Base-by-base conservation (phyloP, 2,113 vertebrate genomes). In the Sinocyclocheilus anophthalmus region DNA sequence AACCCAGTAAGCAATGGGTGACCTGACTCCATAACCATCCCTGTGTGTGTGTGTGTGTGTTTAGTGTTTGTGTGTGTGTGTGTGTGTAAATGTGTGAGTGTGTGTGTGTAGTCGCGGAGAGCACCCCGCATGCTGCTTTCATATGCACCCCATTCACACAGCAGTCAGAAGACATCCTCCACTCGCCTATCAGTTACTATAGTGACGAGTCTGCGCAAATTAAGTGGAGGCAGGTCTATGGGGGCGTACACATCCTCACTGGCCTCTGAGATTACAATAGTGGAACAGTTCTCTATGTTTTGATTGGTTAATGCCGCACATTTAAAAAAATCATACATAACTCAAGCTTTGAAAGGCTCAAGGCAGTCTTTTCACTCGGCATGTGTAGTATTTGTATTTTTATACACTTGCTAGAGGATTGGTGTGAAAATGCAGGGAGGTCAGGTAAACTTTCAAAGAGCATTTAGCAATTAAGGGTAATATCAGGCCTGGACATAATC, bases 1-100 rank as follows among this genome's bases (percentile, higher is more conserved):
- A 91, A 89, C 90, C 87, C 87, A 87, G 91, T 93, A 91, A 93
- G 92, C 87, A 83, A 83, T 86, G 79, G 73, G 86, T 10, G 81
- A 87, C 90, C 84, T 89, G 57, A 83, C 83, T 87, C 87, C 81
- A 63, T 88, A 87, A 87, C 22, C 57, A 65, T 84, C 69, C 76
- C 14, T 84, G 48, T 85, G 22, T 55, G 57, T 79, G 57, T 55
- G 59, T 76, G 55, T 77, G 20, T 72, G 72, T 39, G 57, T n/a
- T n/a, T n/a, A n/a, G n/a, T n/a, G n/a, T n/a, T n/a, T n/a, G n/a
- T n/a, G n/a, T n/a, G n/a, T n/a, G n/a, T n/a, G n/a, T n/a, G n/a
- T n/a, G n/a, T n/a, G n/a, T n/a, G n/a, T n/a, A n/a, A n/a, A n/a
- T 76, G 55, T 77, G 20, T 72, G 72, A 30, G 57, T 75, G 75